Percentiles rank a stretch among this genome's conserved stretches.
These are phyloP conservation scores for Anguilla obscura DNA, from an alignment of 2,797 vertebrate genomes.

Conservation along the genomic window DNA sequence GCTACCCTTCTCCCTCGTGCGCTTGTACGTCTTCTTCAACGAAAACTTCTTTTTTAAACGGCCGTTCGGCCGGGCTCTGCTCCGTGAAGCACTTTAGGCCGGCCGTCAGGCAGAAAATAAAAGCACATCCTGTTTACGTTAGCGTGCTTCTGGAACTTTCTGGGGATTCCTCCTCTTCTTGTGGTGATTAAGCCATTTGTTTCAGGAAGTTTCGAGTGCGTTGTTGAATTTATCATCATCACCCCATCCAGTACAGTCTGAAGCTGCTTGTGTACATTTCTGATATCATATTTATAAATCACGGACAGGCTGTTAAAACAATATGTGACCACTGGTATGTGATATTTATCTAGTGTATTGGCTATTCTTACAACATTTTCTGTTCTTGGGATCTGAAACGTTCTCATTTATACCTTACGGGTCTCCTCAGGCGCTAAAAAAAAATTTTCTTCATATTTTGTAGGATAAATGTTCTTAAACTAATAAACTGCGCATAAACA, in stretches of 20 bases:
- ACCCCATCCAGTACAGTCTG: conserved; percentile 36
- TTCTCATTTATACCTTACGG: neutral
- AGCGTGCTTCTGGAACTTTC: conserved; percentile 46
- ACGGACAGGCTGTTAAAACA: neutral
- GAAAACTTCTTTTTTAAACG: conserved; percentile 40
- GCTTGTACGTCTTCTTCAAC: conserved; percentile 35
- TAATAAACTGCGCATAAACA: neutral
- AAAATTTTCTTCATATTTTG: neutral
- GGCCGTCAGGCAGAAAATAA: conserved; percentile 58
- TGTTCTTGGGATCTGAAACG: neutral
- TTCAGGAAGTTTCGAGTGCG: conserved; percentile 48
- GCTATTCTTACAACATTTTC: neutral
- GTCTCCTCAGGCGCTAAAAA: neutral
- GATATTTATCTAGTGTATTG: neutral
- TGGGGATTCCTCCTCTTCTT: conserved; percentile 43
- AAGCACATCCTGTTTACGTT: conserved; percentile 52
- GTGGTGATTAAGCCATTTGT: conserved; percentile 40
- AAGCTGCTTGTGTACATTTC: conserved; percentile 25
- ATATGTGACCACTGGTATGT: neutral
- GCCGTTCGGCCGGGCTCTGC: conserved; percentile 40
- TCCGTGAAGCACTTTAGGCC: conserved; percentile 55
- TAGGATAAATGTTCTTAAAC: neutral
- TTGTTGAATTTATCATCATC: conserved; percentile 43
- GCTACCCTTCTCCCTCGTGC: conserved; percentile 7
- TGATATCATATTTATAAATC: conserved; percentile 14